Base-by-base conservation (phyloP, 2,797 vertebrate genomes). In the Chelon labrosus region DNA sequence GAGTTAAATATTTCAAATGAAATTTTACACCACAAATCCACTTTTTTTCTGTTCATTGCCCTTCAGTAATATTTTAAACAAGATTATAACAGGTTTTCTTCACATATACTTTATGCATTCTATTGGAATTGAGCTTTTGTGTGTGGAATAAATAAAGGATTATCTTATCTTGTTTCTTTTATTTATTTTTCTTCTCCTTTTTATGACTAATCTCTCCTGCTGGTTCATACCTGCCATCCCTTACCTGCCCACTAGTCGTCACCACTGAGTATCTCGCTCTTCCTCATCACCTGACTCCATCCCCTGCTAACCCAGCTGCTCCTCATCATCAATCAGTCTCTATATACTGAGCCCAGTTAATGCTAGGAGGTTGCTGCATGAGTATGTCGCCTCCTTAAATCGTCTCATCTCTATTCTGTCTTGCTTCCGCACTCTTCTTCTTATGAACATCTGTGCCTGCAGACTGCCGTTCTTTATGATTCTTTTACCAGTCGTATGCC, bases 281-380 rank as follows among this genome's bases (percentile, higher is more conserved):
- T 64, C 10, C 44, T 54, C 17, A 17, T 42, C 35, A n/a, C 9
- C 42, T 52, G 53, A 54, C 47, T 37, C 11, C 13, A 12, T 65
- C 66, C 53, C 54, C 60, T 52, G 68, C 62, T 25, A 42, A 39
- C 20, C 16, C 47, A 47, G 47, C 39, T 64, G 54, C 54, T 53
- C 22, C 10, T 56, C 9, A 10, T 51, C 39, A 59, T 37, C 20
- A 41, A 47, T 60, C 65, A 35, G 22, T 70, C 47, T 22, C 22
- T 49, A 31, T 59, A 14, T 46, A 22, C 4, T 16, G 19, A 42
- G 11, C 59, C 73, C 52, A 17, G 8, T 7, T 19, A 22, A 20
- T 41, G 67, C 55, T 20, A 13, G 16, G 22, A 38, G 11, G 4
- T 17, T 41, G 13, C 22, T 20, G 22, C 47, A 4, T 27, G 25